phyloP scores from a whole-genome alignment of 2,888 invertebrate genomes.

The Linnaemya vulpina region DNA sequence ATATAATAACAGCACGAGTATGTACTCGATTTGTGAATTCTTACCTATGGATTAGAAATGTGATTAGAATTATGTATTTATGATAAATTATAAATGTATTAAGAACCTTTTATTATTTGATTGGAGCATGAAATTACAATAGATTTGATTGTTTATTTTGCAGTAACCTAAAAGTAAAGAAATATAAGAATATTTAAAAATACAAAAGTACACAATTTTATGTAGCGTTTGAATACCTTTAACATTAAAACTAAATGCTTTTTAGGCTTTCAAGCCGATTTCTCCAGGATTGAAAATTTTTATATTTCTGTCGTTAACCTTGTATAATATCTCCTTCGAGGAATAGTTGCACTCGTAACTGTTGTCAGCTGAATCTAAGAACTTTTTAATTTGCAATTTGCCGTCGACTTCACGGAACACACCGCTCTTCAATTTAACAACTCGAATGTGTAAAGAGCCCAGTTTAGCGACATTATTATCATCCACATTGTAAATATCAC shows the following conservation, averaged over 20 bases:
- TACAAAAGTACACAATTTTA: not conserved
- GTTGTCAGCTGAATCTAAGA: conserved; percentile 58
- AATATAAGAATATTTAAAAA: not conserved
- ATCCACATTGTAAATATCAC: conserved; percentile 85
- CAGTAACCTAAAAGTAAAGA: conserved; percentile 23
- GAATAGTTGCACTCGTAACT: conserved; percentile 76
- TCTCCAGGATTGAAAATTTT: conserved; percentile 89
- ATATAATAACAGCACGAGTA: not conserved
- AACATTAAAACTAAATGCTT: not conserved
- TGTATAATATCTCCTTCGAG: conserved; percentile 84
- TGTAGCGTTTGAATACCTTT: not conserved
- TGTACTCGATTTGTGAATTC: not conserved
- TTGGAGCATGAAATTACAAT: conserved; percentile 16
- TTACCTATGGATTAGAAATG: conserved; percentile 52
- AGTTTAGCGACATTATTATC: conserved; percentile 86
- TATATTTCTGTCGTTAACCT: conserved; percentile 89
- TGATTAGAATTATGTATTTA: conserved; percentile 11
- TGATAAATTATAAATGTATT: conserved; percentile 1
- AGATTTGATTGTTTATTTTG: conserved; percentile 5
- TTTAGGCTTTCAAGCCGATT: conserved; percentile 79
- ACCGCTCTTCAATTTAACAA: conserved; percentile 88
- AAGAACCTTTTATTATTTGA: conserved; percentile 51
- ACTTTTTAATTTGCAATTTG: conserved; percentile 83
- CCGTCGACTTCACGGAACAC: conserved; percentile 89
- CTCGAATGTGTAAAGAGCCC: conserved; percentile 86